Conservation (phyloP, 2,113 vertebrate species). For the Deroptyus accipitrinus region DNA sequence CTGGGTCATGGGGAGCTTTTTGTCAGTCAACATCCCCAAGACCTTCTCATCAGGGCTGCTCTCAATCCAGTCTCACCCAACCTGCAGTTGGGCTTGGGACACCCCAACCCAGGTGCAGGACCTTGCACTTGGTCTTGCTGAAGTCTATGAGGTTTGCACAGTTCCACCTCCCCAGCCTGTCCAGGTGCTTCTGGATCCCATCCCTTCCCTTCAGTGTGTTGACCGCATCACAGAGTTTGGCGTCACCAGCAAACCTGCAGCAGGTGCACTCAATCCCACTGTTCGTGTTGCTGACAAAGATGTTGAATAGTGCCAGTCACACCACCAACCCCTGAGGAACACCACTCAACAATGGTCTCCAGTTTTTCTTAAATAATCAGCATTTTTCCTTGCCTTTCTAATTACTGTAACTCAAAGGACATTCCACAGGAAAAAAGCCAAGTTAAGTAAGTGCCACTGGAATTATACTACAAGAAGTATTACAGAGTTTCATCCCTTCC, state of each 20-base stretch:
- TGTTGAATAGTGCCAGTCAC: background rate
- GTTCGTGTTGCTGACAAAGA: background rate
- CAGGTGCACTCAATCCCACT: background rate
- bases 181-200: background rate
- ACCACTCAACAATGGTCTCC: background rate
- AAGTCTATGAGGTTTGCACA: background rate
- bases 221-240: background rate
- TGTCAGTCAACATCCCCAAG: background rate
- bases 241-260: background rate
- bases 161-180: background rate
- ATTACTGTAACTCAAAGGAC: background rate
- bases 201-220: background rate
- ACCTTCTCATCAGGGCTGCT: background rate
- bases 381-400: background rate
- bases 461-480: background rate
- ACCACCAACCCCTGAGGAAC: background rate
- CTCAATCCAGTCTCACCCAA: background rate
- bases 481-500: background rate
- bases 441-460: background rate
- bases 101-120: background rate
- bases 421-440: background rate
- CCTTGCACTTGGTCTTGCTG: background rate
- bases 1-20: background rate
- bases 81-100: background rate
- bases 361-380: background rate